Base-by-base conservation (phyloP, 2,888 invertebrate species). In the Platycnemis pennipes region DNA sequence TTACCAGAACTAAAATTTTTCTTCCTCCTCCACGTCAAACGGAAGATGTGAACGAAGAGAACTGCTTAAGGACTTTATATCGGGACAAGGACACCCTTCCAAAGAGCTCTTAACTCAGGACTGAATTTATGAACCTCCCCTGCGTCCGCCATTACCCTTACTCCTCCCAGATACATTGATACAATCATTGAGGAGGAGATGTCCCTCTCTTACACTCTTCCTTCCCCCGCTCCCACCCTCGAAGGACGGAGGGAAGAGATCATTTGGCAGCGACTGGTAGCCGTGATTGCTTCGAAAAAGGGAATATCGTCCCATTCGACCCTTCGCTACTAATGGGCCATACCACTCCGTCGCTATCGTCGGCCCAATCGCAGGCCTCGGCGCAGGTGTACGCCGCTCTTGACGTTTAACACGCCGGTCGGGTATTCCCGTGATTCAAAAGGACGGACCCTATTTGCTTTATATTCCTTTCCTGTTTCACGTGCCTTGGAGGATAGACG, bases 341-440 rank as follows among this genome's bases (percentile, higher is more conserved):
- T 5, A 31, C 77, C 77, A 77, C 77, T 77, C 77, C 77, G 37
- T 37, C 77, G n/a, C n/a, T 77, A 77, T 77, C 77, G 26, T 37
- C 26, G 77, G 37, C 16, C 37, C 77, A 77, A 77, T 77, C 77
- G n/a, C 77, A 13, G 77, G 11, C 31, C 1, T 3, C 31, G 31
- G 13, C 77, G 5, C 26, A 77, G 31, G 37, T 37, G 37, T 31
- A 37, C 37, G 77, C 37, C 11, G 31, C 11, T 31, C 0, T 37
- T 77, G 77, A 77, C 77, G 77, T 77, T 77, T 77, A 77, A 77
- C 77, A 77, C 31, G 77, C 16, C 37, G 37, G 77, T 16, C 77
- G 37, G 77, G 26, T 37, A n/a, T 37, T 5, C 13, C 77, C 13
- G n/a, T 77, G 77, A 77, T 77, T 77, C 77, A 77, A 31, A 37